Base-by-base conservation (phyloP, 2,888 invertebrate species). In the Drosophila mettleri region DNA sequence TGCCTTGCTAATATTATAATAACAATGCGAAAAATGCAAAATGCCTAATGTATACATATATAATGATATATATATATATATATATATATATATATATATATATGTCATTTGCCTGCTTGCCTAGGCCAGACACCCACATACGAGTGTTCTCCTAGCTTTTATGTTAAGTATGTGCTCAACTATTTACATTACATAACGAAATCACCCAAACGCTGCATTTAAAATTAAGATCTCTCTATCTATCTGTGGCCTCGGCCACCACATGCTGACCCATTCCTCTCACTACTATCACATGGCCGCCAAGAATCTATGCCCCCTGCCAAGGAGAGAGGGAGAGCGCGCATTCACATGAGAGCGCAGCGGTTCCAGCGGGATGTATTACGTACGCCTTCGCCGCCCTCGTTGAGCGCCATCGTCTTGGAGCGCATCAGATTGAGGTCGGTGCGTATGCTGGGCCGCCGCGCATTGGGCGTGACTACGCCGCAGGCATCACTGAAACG, bases 381-480 rank as follows among this genome's bases (percentile, higher is more conserved):
- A 72, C 93, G 93, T 18, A 94, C 92, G 49, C 94, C 94, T 64
- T 95, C 95, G 65, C 94, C 94, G 9, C 94, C 94, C 67, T 95
- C 95, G 20, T 94, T 95, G 92, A 95, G 93, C 86, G 95, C 95
- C 93, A 95, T 95, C 68, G 96, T 96, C 93, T 96, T 96, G 79
- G 96, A 96, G 91, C 96, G 95, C 95, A 97, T 96, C 85, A 97
- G 96, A 95, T 97, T 95, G 79, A 97, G 93, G 91, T 98, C 97
- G 7, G 97, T 97, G 70, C 97, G 94, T 76, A 98, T 96, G 92
- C 97, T 97, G 33, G 97, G 97, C 46, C 97, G 93, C 54, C 97
- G 93, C 0, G 96, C 97, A 90, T 97, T 97, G 2, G 97, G 96
- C n/a, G 97, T 96, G 20, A 97, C 96, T 7, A 97, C 96, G 5